A percentile compares a stretch with the other conserved stretches of the same genome.
phyloP scores from a whole-genome alignment of 2,888 invertebrate genomes.

The Hesperia comma region DNA sequence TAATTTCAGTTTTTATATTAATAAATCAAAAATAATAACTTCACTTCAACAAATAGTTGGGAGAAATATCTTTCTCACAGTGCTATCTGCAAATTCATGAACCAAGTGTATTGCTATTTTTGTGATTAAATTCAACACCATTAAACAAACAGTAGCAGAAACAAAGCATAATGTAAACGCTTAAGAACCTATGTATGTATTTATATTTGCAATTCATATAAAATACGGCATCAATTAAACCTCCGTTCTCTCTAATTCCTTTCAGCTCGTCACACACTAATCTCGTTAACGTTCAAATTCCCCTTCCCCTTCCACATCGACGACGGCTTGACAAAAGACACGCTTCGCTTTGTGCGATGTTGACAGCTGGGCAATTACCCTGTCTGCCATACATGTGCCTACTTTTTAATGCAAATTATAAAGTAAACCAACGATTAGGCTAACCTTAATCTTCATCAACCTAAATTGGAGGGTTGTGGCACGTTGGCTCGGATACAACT shows the following conservation, averaged over 20 bases:
- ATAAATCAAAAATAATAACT: no score
- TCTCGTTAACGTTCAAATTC: conserved; percentile 19
- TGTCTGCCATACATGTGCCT: neutral
- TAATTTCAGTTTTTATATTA: no score
- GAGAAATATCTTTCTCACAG: no score
- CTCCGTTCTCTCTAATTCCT: conserved; percentile 21
- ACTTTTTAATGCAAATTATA: neutral
- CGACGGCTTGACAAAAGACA: conserved; percentile 18
- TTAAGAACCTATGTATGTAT: neutral
- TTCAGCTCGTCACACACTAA: conserved; percentile 25
- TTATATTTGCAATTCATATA: conserved; percentile 2
- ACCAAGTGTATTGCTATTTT: no score
- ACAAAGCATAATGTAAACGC: no score
- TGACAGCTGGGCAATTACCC: conserved; percentile 16
- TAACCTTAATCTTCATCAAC: no score
- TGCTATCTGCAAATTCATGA: no score
- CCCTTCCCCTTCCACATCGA: conserved; percentile 5
- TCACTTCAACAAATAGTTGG: no score
- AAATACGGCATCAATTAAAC: conserved; percentile 12
- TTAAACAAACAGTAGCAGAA: no score
- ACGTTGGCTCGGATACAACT: no score
- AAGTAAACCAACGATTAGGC: neutral
- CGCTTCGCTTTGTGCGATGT: neutral
- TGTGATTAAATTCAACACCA: no score
- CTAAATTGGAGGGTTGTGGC: no score